Evolutionary conservation across 2,888 invertebrate genomes (phyloP).

Genomic region (Anodontia alba): DNA sequence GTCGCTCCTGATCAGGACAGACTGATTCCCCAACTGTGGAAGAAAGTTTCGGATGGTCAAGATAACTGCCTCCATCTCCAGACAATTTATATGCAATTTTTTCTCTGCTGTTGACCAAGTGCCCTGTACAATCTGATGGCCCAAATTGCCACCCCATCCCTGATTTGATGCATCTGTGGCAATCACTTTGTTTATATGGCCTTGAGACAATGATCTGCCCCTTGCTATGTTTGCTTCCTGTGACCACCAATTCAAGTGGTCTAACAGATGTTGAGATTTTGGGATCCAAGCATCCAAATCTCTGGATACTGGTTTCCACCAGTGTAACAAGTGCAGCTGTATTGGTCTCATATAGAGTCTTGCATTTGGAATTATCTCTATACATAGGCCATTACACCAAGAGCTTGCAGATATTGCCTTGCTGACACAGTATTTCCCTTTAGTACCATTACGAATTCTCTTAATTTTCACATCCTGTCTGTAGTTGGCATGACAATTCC

Average conservation of each 20-base stretch:
- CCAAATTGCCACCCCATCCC: conserved; percentile 43
- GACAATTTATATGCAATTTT: conserved; percentile 45
- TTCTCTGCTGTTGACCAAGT: conserved; percentile 24
- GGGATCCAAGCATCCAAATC: conserved; percentile 25
- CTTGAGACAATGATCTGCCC: conserved; percentile 36
- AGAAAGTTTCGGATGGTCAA: conserved; percentile 27
- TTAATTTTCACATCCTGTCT: conserved; percentile 32
- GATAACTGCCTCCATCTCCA: conserved; percentile 56
- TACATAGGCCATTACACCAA: conserved; percentile 40
- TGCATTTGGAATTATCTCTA: conserved; percentile 22
- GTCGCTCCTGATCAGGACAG: conserved; percentile 46
- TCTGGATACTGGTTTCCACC: conserved; percentile 27
- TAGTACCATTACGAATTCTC: background rate
- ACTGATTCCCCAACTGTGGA: conserved; percentile 24
- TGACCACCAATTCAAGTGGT: conserved; percentile 45
- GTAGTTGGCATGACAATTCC: conserved; percentile 38
- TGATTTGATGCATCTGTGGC: conserved; percentile 43
- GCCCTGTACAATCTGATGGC: conserved; percentile 34
- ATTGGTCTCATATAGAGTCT: conserved; percentile 40
- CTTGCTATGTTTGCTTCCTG: conserved; percentile 28
- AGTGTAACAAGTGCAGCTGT: conserved; percentile 20
- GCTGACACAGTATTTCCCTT: background rate
- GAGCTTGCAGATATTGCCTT: conserved; percentile 25
- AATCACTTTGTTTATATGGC: conserved; percentile 10
- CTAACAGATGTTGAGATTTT: conserved; percentile 9